phyloP scores from a whole-genome alignment of 2,797 vertebrate species.

The Caiman crocodilus region DNA sequence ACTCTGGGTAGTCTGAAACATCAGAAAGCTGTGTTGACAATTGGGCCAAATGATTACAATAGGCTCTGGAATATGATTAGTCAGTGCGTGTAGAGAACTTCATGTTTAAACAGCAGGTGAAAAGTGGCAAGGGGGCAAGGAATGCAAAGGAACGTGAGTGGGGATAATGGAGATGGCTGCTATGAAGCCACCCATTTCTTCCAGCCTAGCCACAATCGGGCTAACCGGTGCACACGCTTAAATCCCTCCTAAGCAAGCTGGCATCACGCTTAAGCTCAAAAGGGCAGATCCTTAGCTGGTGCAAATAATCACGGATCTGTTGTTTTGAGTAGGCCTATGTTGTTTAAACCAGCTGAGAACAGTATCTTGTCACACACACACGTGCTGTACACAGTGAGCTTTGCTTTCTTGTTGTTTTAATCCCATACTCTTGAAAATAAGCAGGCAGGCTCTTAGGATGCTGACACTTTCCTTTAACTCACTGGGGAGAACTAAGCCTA shows the following conservation, averaged over 20 bases:
- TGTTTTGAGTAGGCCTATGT: no score
- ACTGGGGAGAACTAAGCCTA: background rate
- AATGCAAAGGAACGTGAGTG: background rate
- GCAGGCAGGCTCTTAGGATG: background rate
- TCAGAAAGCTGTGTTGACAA: background rate
- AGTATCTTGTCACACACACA: background rate
- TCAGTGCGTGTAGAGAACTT: background rate
- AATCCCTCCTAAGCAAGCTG: background rate
- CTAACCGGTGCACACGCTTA: background rate
- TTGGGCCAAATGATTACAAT: background rate
- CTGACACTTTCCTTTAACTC: background rate
- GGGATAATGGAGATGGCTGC: background rate
- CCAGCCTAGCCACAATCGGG: background rate
- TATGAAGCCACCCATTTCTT: accelerated
- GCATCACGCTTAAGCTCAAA: background rate
- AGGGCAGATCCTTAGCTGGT: background rate
- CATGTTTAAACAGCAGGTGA: background rate
- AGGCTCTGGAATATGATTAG: background rate
- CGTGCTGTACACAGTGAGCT: background rate
- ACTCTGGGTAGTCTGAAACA: background rate
- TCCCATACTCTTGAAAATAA: background rate
- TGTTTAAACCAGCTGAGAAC: background rate
- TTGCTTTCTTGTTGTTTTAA: background rate
- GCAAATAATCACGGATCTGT: slow-evolving; percentile 16
- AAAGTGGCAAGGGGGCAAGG: background rate